Base-by-base conservation (phyloP, 1,140 invertebrate genomes). In the Cepaea nemoralis region DNA sequence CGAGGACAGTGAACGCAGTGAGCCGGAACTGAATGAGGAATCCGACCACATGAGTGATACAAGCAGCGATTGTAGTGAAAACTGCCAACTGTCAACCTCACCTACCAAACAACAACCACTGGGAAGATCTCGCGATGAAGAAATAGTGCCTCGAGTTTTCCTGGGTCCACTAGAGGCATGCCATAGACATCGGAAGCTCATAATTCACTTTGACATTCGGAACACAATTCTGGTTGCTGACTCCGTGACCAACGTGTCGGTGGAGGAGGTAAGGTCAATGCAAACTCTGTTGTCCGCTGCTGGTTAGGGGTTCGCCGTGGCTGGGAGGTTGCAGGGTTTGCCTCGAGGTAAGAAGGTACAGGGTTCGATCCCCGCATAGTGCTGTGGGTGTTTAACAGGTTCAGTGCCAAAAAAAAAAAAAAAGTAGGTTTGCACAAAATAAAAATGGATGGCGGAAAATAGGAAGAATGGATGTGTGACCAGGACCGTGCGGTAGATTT, bases 181-280 rank as follows among this genome's bases (percentile, higher is more conserved):
- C 35, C 70, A 70, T n/a, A 78, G 85, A 73, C 80, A 69, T 71
- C 84, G 88, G 77, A 91, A 91, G 82, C 84, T 91, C n/a, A 79
- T 91, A n/a, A 83, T 91, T 27, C 90, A 91, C 83, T 86, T 91
- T 78, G 90, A 91, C 76, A 85, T 91, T 33, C 79, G 90, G 35
- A 91, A 91, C 83, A 91, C 90, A 0, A 85, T 91, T 39, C 82
- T 91, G 6, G 90, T 91, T 14, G 88, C 90, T 2, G 90, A 91
- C 80, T 90, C 89, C 6, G 86, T 91, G 2, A 91, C 89, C 0
- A 88, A 90, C 71, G 87, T 90, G 0, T 83, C 84, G 8, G 87
- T 91, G 74, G 90, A 91, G 78, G 88, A 90, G 82, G 90, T 89
- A 22, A 78, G 90, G 12, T 88, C 3, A n/a, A 55, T 55, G 14